Percentiles rank a stretch among this genome's conserved stretches.
phyloP scores from a whole-genome alignment of 1,140 invertebrate genomes.

The Dendrolimus kikuchii region DNA sequence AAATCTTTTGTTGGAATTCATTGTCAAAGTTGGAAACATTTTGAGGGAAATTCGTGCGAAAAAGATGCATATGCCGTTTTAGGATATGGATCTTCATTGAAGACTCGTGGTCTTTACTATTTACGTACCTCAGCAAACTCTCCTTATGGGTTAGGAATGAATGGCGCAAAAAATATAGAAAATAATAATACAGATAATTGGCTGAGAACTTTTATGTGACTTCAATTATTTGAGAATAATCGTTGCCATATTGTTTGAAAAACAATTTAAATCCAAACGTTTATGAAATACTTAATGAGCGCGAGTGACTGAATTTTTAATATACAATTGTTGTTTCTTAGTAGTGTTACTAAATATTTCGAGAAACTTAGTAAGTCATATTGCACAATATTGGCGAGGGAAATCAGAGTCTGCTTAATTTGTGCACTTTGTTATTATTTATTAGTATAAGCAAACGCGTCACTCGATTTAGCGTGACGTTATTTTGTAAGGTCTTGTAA shows the following conservation, averaged over 20 bases:
- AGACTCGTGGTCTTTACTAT: slow-evolving; percentile 72
- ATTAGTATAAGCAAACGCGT: slow-evolving; percentile 14
- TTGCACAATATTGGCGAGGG: no score
- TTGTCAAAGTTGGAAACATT: slow-evolving; percentile 65
- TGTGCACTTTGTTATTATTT: neutral
- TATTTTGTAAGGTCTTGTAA: slow-evolving; percentile 25
- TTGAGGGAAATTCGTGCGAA: slow-evolving; percentile 63
- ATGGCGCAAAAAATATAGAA: slow-evolving; percentile 36
- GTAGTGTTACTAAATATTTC: no score
- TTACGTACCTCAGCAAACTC: slow-evolving; percentile 66
- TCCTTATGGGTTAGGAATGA: slow-evolving; percentile 68
- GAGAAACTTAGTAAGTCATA: no score
- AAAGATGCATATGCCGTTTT: slow-evolving; percentile 54
- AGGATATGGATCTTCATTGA: slow-evolving; percentile 68
- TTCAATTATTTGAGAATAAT: slow-evolving; percentile 9
- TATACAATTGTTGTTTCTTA: no score
- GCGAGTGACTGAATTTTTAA: no score
- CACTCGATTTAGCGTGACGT: slow-evolving; percentile 24
- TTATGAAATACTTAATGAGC: no score
- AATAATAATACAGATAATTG: slow-evolving; percentile 13
- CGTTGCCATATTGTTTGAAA: slow-evolving; percentile 26
- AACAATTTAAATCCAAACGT: neutral
- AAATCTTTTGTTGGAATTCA: slow-evolving; percentile 68
- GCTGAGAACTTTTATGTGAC: slow-evolving; percentile 20
- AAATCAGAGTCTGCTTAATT: neutral